A percentile compares a stretch with the other conserved stretches of the same genome.
Conservation (phyloP, 1,140 invertebrate genomes). For the Cotesia vestalis region DNA sequence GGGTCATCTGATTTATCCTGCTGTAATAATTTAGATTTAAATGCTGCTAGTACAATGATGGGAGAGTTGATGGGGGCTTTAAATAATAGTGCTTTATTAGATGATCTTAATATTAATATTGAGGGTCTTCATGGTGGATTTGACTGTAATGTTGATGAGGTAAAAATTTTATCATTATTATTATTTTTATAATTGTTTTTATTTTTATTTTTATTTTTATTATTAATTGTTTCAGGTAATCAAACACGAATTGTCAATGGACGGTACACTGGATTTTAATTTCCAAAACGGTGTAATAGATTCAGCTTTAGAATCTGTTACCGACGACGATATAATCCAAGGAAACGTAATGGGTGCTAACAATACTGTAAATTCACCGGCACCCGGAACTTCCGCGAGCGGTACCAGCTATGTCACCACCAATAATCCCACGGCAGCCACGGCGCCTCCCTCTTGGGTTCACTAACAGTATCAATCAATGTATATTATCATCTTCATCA, state of each 20-base stretch:
- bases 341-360: slow-evolving; percentile 48
- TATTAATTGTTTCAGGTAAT: slow-evolving; percentile 73
- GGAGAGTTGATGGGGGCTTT: slow-evolving; percentile 85
- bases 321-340: slow-evolving; percentile 48
- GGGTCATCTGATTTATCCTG: too few relatives aligned
- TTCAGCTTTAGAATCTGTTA: slow-evolving; percentile 48
- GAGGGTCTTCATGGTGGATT: slow-evolving; percentile 83
- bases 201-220: slow-evolving; percentile 8
- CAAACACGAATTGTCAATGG: slow-evolving; percentile 91
- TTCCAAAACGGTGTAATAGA: slow-evolving; percentile 70
- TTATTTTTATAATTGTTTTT: too few relatives aligned
- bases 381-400: slow-evolving; percentile 44
- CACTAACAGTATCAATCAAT: slow-evolving; percentile 66
- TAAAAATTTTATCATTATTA: slow-evolving; percentile 53
- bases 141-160: slow-evolving; percentile 95
- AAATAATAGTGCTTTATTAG: slow-evolving; percentile 74
- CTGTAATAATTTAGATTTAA: slow-evolving; percentile 38
- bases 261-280: slow-evolving; percentile 93
- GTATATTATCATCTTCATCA: slow-evolving; percentile 44
- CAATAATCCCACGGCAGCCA: slow-evolving; percentile 64
- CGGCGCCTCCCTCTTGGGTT: slow-evolving; percentile 74
- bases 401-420: slow-evolving; percentile 60
- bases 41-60: slow-evolving; percentile 80
- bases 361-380: slow-evolving; percentile 44
- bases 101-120: slow-evolving; percentile 84